Evolutionary conservation across 2,888 invertebrate species (phyloP), one percentile per base, ranked within the genome.

Genomic region (Troides oblongomaculatus): DNA sequence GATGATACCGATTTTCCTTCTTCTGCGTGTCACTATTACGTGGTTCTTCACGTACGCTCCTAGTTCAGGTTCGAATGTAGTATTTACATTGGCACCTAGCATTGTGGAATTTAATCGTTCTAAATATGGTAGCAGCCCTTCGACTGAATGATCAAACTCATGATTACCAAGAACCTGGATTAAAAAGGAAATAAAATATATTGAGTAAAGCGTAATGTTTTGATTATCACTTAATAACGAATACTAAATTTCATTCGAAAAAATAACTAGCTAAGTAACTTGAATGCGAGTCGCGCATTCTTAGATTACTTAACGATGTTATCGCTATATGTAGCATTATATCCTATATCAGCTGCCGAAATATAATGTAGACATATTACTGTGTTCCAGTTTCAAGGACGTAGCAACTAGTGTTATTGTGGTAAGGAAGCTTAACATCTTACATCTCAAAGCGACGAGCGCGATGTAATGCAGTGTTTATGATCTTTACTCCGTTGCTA

Each of bases 151-250:
- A 81, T 97, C 97, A 78, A 98, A 97, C 83, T 97, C 97, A 78
- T 98, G 97, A 84, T 97, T 97, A 0, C 97, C 97, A 12, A 97
- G 82, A 0, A 96, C 96, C 97, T 97, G 50, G 58, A 46, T 46
- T 25, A 53, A 18, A 0, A 43, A 73, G 14, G 12, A 18, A 56
- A 56, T n/a, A 17, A 50, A 50, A 50, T 5, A 50, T 17, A 17
- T 5, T 17, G 5, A 50, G 7, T 10, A 10, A 46, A 50, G 50
- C 5, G 50, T 50, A 50, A 50, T 18, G 46, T 46, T 46, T 46
- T 14, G 46, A 10, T 46, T 46, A 46, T 46, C 46, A 46, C 14
- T 14, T 46, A 14, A 12, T 10, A 10, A 12, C 50, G 3, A 50
- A 50, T 5, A 50, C 39, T 39, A 14, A 5, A 50, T 50, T 50